These are phyloP conservation scores for Tetramorium alpestre DNA, from an alignment of 1,140 invertebrate genomes.

Conservation along the genomic window DNA sequence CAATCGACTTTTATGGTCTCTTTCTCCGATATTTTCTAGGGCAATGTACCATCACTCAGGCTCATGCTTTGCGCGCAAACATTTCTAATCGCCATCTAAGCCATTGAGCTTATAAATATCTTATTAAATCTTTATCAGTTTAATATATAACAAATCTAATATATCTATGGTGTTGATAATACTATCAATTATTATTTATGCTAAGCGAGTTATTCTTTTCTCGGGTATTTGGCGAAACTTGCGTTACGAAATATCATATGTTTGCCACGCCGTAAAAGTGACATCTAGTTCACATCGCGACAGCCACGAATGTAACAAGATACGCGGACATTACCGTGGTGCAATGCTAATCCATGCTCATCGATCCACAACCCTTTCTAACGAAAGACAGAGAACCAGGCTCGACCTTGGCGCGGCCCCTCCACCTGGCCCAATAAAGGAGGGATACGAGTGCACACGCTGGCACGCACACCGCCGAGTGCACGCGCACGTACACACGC, in stretches of 20 bases:
- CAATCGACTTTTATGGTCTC: conserved; percentile 48
- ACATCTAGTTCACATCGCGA: neutral
- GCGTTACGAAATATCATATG: neutral
- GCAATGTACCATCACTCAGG: neutral
- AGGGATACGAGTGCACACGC: conserved; percentile 53
- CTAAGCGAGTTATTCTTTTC: neutral
- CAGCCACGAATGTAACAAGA: conserved; percentile 61
- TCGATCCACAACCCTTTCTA: conserved; percentile 84
- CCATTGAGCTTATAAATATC: neutral
- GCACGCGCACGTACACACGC: neutral
- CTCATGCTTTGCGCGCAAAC: neutral
- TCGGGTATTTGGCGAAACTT: neutral
- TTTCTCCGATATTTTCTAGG: conserved; percentile 31
- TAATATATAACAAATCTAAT: neutral
- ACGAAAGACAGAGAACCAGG: conserved; percentile 75
- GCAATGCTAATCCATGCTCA: conserved; percentile 83
- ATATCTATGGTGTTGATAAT: neutral
- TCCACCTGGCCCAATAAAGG: conserved; percentile 83
- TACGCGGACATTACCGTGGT: conserved; percentile 77
- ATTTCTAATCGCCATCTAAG: conserved; percentile 17
- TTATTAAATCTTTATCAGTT: neutral
- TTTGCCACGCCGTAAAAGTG: neutral
- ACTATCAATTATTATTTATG: neutral
- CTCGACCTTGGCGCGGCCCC: conserved; percentile 81
- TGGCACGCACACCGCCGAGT: neutral